A percentile compares a stretch with the other conserved stretches of the same genome.
phyloP scores from a whole-genome alignment of 2,888 invertebrate genomes.

The Athrips mouffetella region DNA sequence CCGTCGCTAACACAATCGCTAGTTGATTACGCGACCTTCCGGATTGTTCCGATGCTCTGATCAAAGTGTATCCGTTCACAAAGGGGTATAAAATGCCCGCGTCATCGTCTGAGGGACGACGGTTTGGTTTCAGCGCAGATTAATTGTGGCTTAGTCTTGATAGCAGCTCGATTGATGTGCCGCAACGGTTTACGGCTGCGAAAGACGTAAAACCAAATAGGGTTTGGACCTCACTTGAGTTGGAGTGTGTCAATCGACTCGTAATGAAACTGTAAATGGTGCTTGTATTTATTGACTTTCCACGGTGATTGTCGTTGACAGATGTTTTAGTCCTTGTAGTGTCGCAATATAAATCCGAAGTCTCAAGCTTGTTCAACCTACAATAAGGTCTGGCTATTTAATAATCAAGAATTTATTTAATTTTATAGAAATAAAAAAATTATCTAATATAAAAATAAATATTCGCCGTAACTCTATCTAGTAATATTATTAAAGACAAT shows the following conservation, averaged over 20 bases:
- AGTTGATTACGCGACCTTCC: slow-evolving; percentile 57
- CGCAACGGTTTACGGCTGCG: slow-evolving; percentile 6
- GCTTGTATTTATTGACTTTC: neutral
- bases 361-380: no score
- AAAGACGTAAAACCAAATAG: slow-evolving; percentile 17
- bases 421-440: no score
- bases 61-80: slow-evolving; percentile 67
- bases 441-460: no score
- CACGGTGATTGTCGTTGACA: no score
- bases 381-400: no score
- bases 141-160: slow-evolving; percentile 50
- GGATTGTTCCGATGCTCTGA: slow-evolving; percentile 44
- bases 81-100: slow-evolving; percentile 64
- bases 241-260: slow-evolving; percentile 3
- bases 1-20: slow-evolving; percentile 46
- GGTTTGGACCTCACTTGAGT: slow-evolving; percentile 1
- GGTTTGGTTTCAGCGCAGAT: slow-evolving; percentile 39
- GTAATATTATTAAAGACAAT: neutral
- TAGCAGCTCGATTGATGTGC: slow-evolving; percentile 28
- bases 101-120: slow-evolving; percentile 45
- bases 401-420: no score
- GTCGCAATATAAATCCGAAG: no score
- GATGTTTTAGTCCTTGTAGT: no score
- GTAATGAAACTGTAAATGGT: neutral
- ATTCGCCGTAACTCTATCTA: neutral